Conservation (phyloP, 2,888 invertebrate species). For the Pristionchus mayeri region DNA sequence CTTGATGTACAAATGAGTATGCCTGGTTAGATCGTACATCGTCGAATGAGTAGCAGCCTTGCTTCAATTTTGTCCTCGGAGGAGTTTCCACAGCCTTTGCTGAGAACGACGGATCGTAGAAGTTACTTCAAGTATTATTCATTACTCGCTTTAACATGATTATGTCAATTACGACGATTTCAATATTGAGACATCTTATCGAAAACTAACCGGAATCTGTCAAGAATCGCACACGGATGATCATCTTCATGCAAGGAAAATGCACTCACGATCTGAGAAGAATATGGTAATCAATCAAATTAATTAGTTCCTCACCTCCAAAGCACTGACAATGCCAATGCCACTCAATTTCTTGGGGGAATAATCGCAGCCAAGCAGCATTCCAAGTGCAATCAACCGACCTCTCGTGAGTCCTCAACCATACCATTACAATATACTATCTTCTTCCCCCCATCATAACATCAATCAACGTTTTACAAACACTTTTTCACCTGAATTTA, state of each 20-base stretch:
- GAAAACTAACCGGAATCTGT: constrained; percentile 65
- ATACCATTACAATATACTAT: no score
- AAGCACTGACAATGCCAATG: constrained; percentile 57
- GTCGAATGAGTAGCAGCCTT: background rate
- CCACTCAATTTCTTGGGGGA: constrained; percentile 77
- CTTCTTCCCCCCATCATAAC: background rate
- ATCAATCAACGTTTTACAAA: no score
- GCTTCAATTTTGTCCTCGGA: background rate
- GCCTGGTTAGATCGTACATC: background rate
- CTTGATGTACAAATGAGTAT: no score
- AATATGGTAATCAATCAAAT: background rate
- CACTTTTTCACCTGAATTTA: background rate
- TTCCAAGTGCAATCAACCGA: constrained; percentile 87
- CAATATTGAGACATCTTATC: no score
- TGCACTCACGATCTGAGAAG: constrained; percentile 55
- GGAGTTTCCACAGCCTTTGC: background rate
- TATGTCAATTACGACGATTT: no score
- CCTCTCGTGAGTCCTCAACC: constrained; percentile 54
- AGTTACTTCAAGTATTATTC: background rate
- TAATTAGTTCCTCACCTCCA: constrained; percentile 51
- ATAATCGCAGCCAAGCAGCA: constrained; percentile 96
- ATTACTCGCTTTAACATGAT: background rate
- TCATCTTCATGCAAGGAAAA: constrained; percentile 59
- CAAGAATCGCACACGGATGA: constrained; percentile 63
- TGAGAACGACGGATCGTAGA: constrained; percentile 3